Conservation (phyloP, 2,888 invertebrate species). For the Caenorhabditis uteleia region DNA sequence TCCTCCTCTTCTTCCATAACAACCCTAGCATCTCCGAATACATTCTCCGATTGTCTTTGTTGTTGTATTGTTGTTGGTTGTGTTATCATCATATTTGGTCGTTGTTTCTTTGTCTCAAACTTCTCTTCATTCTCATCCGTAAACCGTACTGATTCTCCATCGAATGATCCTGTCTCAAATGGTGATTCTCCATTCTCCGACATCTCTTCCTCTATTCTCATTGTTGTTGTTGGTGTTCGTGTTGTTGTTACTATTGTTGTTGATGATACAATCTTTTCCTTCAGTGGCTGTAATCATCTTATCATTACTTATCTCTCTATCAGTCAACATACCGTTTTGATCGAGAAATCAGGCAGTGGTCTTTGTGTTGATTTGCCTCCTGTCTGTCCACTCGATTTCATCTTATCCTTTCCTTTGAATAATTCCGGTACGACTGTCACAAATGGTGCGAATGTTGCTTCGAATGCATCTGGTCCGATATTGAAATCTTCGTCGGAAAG, state of each 20-base stretch:
- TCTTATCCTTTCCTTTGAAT: constrained; percentile 19
- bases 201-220: constrained; percentile 9
- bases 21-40: constrained; percentile 11
- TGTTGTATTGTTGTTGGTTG: constrained; percentile 1
- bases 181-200: constrained; percentile 30
- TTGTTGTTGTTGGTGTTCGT: background rate
- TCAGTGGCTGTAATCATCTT: constrained; percentile 16
- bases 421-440: constrained; percentile 62
- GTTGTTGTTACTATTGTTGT: constrained; percentile 2
- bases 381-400: background rate
- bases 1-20: constrained; percentile 12
- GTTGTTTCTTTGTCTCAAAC: constrained; percentile 24
- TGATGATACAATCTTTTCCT: constrained; percentile 6
- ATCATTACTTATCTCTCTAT: background rate
- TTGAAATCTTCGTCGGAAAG: constrained; percentile 62
- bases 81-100: constrained; percentile 4
- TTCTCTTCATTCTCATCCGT: constrained; percentile 17
- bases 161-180: constrained; percentile 27
- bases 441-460: constrained; percentile 64
- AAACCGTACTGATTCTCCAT: constrained; percentile 15
- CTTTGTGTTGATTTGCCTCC: background rate
- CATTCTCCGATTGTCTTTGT: constrained; percentile 2
- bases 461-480: constrained; percentile 64
- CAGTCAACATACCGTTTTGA: constrained; percentile 21
- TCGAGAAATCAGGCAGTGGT: constrained; percentile 44